Evolutionary conservation across 2,888 invertebrate genomes (phyloP).

Genomic region (Rhogogaster chlorosoma): DNA sequence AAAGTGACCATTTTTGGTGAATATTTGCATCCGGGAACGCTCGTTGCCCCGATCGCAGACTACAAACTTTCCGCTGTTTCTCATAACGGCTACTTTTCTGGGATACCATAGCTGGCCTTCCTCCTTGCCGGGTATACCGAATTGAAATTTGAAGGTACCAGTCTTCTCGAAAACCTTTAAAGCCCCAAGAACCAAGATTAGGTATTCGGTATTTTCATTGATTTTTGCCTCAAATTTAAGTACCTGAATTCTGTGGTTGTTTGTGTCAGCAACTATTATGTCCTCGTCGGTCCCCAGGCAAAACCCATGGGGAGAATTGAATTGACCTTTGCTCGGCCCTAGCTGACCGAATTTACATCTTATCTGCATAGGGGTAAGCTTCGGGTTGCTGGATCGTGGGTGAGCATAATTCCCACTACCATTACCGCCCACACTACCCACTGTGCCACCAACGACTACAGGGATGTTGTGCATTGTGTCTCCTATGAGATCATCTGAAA

Average conservation of each 20-base stretch:
- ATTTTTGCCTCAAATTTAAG: not conserved
- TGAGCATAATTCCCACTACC: constrained; percentile 71
- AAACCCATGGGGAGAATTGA: constrained; percentile 98
- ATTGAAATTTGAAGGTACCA: constrained; percentile 95
- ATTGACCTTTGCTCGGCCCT: constrained; percentile 95
- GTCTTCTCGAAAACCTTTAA: constrained; percentile 94
- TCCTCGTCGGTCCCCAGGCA: constrained; percentile 97
- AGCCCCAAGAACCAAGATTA: constrained; percentile 49
- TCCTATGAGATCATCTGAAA: constrained; percentile 73
- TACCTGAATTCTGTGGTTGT: constrained; percentile 96
- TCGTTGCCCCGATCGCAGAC: constrained; percentile 98
- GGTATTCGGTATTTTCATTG: constrained; percentile 4
- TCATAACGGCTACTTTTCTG: constrained; percentile 95
- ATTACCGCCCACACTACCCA: constrained; percentile 68
- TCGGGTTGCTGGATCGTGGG: constrained; percentile 75
- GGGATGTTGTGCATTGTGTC: constrained; percentile 75
- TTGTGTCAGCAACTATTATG: constrained; percentile 97
- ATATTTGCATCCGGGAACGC: constrained; percentile 98
- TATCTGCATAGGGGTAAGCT: constrained; percentile 92
- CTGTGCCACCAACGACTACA: constrained; percentile 70
- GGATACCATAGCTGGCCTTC: constrained; percentile 99
- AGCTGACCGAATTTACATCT: constrained; percentile 96
- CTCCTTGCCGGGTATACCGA: constrained; percentile 96
- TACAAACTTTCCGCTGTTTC: constrained; percentile 93
- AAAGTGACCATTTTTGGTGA: constrained; percentile 97